Base-by-base conservation (phyloP, 2,113 vertebrate species). In the Coturnix japonica region DNA sequence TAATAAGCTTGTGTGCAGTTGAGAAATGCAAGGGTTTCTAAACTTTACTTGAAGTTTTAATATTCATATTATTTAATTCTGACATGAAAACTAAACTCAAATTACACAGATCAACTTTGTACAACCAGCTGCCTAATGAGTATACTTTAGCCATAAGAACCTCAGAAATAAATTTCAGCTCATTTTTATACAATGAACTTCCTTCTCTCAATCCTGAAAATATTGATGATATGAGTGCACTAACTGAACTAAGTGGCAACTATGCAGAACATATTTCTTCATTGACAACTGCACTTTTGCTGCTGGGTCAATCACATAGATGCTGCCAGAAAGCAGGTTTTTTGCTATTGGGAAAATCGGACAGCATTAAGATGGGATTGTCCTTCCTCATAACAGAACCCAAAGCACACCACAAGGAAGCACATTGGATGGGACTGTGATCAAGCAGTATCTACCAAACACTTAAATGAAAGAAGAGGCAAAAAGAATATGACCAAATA, bases 381-480 rank as follows among this genome's bases (percentile, higher is more conserved):
- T 8, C 37, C 46, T 65, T 82, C 44, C 54, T 81, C 31, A 10
- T 35, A 76, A 75, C 3, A 16, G 74, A 53, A 7, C 25, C 25
- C 12, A 21, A 13, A 56, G 85, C 85, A 87, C 80, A 86, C 14
- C 33, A 70, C 31, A 54, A 4, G 1, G 0, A 41, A 75, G 30
- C 0, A 0, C 13, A 14, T 5, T 20, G n/a, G 39, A 57, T 54
- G 13, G 31, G 76, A 76, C 22, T 46, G 18, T 53, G 71, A 35
- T 19, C 39, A 46, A 0, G 0, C 9, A 56, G 31, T 37, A n/a
- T 30, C 44, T 23, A 59, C 3, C 11, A 37, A 35, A 69, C 19
- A 39, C 17, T 26, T 7, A 22, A 0, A 54, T 35, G 72, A 85
- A 85, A 85, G 11, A 9, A 72, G 13, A 79, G 13, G 35, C 13